Conservation (phyloP, 92 coral and sea anemone genomes). For the Zoanthus sociatus region DNA sequence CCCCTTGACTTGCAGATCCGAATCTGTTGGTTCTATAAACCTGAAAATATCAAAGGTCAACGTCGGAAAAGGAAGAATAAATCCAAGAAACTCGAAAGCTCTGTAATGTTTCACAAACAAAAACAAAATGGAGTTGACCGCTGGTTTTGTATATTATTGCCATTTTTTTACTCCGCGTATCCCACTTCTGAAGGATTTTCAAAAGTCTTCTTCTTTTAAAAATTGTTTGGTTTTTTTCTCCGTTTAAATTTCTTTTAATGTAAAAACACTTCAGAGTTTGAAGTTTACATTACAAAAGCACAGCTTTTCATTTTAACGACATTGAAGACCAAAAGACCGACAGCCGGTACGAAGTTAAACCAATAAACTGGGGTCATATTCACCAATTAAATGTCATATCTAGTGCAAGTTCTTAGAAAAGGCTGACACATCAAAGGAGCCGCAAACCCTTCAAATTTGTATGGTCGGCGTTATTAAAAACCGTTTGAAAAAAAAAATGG, state of each 20-base stretch:
- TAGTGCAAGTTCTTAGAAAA: conserved; percentile 30
- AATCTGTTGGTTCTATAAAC: neutral
- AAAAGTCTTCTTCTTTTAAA: neutral
- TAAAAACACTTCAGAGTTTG: conserved; percentile 18
- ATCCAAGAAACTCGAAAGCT: neutral
- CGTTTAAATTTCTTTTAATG: neutral
- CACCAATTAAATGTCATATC: conserved; percentile 48
- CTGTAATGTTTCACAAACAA: neutral
- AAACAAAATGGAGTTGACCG: too few relatives aligned
- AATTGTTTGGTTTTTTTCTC: neutral
- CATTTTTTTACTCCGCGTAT: neutral
- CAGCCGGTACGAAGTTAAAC: conserved; percentile 51
- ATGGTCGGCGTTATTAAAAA: conserved; percentile 42
- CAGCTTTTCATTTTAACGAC: conserved; percentile 28
- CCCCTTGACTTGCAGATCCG: conserved; percentile 13
- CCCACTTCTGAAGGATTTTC: neutral
- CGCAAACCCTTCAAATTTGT: conserved; percentile 37
- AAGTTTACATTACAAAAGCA: conserved; percentile 45
- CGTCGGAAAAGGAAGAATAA: conserved; percentile 14
- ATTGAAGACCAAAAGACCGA: neutral
- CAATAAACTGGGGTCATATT: conserved; percentile 41
- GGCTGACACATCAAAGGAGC: conserved; percentile 40
- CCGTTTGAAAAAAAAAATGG: conserved; percentile 32
- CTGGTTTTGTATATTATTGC: too few relatives aligned
- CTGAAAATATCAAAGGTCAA: neutral